Conservation (phyloP, 1,140 invertebrate genomes). For the Lutraria rhynchaena region DNA sequence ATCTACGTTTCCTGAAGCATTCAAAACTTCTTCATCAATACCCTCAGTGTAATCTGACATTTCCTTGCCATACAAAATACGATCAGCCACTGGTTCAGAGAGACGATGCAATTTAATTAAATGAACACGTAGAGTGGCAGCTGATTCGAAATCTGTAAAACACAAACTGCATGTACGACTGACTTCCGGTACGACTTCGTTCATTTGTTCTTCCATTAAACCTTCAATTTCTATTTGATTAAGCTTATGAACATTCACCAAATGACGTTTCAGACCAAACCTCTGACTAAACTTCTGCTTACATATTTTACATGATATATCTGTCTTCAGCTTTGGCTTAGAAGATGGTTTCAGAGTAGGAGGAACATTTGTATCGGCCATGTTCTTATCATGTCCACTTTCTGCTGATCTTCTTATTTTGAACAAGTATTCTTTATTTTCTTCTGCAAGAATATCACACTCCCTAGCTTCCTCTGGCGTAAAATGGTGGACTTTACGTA, state of each 20-base stretch:
- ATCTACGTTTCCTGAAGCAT: neutral
- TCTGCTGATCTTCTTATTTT: constrained; percentile 17
- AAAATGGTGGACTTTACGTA: constrained; percentile 40
- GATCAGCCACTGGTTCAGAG: constrained; percentile 30
- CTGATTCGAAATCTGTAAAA: constrained; percentile 25
- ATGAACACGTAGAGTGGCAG: constrained; percentile 14
- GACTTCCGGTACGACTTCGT: neutral
- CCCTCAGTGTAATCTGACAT: constrained; percentile 54
- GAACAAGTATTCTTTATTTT: constrained; percentile 6
- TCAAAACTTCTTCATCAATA: constrained; percentile 9
- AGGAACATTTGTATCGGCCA: neutral
- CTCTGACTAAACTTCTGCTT: constrained; percentile 30
- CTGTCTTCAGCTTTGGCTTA: constrained; percentile 7
- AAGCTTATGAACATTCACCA: constrained; percentile 36
- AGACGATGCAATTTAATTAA: constrained; percentile 47
- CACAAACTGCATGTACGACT: constrained; percentile 42
- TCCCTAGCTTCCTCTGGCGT: constrained; percentile 34
- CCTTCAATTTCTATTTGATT: constrained; percentile 7
- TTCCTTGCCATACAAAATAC: constrained; percentile 23
- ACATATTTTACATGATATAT: constrained; percentile 49
- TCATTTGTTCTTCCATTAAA: constrained; percentile 44
- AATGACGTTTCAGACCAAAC: constrained; percentile 41
- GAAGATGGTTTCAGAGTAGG: neutral
- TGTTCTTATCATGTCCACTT: neutral
- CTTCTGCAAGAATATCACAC: constrained; percentile 46